Base-by-base conservation (phyloP, 2,113 vertebrate species). In the Vulpes ferrilata region DNA sequence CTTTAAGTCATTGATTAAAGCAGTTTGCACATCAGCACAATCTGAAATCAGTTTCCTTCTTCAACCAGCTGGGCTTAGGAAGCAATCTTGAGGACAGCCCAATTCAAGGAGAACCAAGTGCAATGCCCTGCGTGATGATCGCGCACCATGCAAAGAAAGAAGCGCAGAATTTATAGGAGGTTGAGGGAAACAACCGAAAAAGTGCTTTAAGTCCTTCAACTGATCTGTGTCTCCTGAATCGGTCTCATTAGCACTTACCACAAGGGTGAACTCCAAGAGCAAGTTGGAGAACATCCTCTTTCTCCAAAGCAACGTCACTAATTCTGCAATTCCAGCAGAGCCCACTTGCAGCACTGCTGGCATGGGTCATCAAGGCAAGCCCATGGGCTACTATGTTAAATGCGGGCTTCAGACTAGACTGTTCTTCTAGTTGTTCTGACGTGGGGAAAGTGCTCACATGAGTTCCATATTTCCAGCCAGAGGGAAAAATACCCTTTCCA, bases 21-120 rank as follows among this genome's bases (percentile, higher is more conserved):
- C 78, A 90, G 71, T 94, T 43, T 96, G 84, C 87, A 95, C 95
- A 90, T 97, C 87, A 97, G 97, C 97, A 97, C 97, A 97, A 97
- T 95, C 90, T 93, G 87, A 97, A 96, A 97, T 96, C 93, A 87
- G 81, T 97, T 96, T 96, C 91, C 80, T 96, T 97, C 93, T 85
- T 92, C 90, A 95, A 88, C 65, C 96, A 96, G 88, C 97, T 97
- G 87, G 92, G 90, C 51, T 73, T 88, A 80, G 30, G 69, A 93
- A 97, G 84, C 83, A 88, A 82, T 97, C 88, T 15, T 81, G 32
- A 96, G 92, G 96, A 67, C 51, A 85, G 83, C 57, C 57, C 90
- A 69, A 53, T 60, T 87, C 88, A 89, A 84, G 67, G 69, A 96
- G 60, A 90, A 76, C 16, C 53, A 86, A 90, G 83, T n/a, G 15